Evolutionary conservation across 2,797 vertebrate species (phyloP), one percentile per base, ranked within the genome.

Genomic region (Falco biarmicus): DNA sequence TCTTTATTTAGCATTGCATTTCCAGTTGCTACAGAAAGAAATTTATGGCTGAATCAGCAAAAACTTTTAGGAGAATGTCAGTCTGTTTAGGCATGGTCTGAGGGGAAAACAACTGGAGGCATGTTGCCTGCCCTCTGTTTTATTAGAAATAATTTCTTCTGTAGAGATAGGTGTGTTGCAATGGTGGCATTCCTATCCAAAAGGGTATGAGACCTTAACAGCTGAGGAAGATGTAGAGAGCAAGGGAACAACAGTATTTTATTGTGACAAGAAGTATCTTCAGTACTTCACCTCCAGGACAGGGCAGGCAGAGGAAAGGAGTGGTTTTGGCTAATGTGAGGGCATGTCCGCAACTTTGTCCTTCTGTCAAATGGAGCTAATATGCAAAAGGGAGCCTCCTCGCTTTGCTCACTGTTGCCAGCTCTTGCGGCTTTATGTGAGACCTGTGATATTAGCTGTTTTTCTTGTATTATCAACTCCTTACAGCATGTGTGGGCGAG

Each of bases 11-110:
- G 8, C 9, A 34, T 80, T 79, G 29, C 4, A 20, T 84, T 90
- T 95, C 86, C 90, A 50, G n/a, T 77, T 92, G 60, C 45, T 66
- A 56, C 29, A 48, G 53, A 54, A 60, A 65, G 7, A 92, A 94
- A 95, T 84, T 85, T 95, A 93, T 83, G 65, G 20, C 57, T 81
- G 65, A 92, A 91, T 84, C 50, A 69, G 29, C 85, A 87, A 54
- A 77, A n/a, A 26, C 20, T 79, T 84, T 34, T 51, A 56, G 15
- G 29, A 51, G 50, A 83, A 68, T 65, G 19, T 79, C 25, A 32
- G 21, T 47, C 48, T 90, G 18, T 57, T 93, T 77, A 89, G 50
- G 19, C 26, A 74, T 26, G 15, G 39, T 89, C 57, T 81, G 29
- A 20, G 31, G 15, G 34, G 39, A 92, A 57, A 83, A 71, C 31